Evolutionary conservation across 2,113 vertebrate genomes (phyloP), one percentile per base, ranked within the genome.

Genomic region (Lasiurus cinereus): DNA sequence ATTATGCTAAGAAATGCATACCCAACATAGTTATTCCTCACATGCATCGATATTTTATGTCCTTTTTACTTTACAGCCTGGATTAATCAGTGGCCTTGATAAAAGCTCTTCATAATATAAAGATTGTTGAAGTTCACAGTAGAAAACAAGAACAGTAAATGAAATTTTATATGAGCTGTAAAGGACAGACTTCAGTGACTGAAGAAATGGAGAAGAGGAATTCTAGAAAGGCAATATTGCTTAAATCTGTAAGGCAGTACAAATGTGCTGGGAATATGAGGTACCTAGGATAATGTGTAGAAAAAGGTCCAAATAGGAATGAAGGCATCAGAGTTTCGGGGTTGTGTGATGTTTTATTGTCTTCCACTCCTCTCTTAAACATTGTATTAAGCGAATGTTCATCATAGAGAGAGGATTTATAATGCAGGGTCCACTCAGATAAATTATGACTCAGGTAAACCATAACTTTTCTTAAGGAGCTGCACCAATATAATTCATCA

Each of bases 381-480:
- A 31, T 79, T 77, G 6, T 83, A 36, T 77, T 73, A 92, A 69
- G 43, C 36, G 24, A 85, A 77, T 89, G 11, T 90, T 90, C 69
- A 79, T 33, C 43, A 43, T 24, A 79, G 31, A 69, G 29, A 72
- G 33, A 76, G 1, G 22, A 33, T 92, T 93, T 93, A 48, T 67
- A 85, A 48, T 79, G 43, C 8, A 54, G 19, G 19, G 13, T 83
- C 50, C 46, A 48, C 43, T 94, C 48, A 83, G 22, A 76, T 80
- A 95, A 87, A 74, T 86, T 70, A 59, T 59, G 64, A 21, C 36
- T 82, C 50, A 46, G 88, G 66, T 80, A 80, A 90, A 80, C 10
- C 69, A 50, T n/a, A 91, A 36, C 39, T 72, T 93, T 97, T 88
- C 48, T 87, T 39, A 62, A 93, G 66, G 36, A 80, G 43, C 12